phyloP scores from a whole-genome alignment of 2,797 vertebrate genomes.

The Fistularia commersonii region DNA sequence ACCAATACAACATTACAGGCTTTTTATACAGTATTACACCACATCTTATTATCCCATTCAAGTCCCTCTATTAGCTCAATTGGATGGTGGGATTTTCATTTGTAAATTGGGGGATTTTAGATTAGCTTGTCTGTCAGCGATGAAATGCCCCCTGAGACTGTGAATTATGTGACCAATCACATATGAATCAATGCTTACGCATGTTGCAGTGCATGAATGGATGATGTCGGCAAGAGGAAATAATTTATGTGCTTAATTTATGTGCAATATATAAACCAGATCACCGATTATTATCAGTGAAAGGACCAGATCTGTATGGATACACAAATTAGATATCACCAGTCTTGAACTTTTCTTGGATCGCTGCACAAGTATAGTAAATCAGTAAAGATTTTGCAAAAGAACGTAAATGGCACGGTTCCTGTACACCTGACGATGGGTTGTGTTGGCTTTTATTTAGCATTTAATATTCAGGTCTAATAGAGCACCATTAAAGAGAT shows the following conservation, averaged over 20 bases:
- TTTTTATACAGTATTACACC: conserved; percentile 84
- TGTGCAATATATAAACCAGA: conserved; percentile 3
- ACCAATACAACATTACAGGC: conserved; percentile 81
- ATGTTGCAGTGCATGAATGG: conserved; percentile 51
- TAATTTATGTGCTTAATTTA: conserved; percentile 35
- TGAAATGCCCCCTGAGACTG: conserved; percentile 75
- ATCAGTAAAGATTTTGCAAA: conserved; percentile 27
- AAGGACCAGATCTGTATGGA: conserved; percentile 13
- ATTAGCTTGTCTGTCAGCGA: conserved; percentile 79
- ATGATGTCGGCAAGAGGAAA: conserved; percentile 38
- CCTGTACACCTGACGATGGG: conserved; percentile 37
- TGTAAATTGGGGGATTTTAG: conserved; percentile 84
- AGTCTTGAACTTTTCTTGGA: conserved; percentile 18
- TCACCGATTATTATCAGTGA: conserved; percentile 27
- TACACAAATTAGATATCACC: conserved; percentile 28
- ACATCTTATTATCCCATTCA: conserved; percentile 84
- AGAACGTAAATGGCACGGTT: conserved; percentile 25
- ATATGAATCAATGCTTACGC: conserved; percentile 63
- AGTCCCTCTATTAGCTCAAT: conserved; percentile 84
- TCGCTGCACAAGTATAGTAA: too few relatives aligned
- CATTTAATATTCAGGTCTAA: conserved; percentile 62
- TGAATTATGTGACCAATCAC: conserved; percentile 75
- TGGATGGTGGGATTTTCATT: conserved; percentile 85
- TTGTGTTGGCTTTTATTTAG: conserved; percentile 39
- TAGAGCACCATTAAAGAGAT: conserved; percentile 68